Evolutionary conservation across 2,113 vertebrate species (phyloP).

Genomic region (Alces alces): DNA sequence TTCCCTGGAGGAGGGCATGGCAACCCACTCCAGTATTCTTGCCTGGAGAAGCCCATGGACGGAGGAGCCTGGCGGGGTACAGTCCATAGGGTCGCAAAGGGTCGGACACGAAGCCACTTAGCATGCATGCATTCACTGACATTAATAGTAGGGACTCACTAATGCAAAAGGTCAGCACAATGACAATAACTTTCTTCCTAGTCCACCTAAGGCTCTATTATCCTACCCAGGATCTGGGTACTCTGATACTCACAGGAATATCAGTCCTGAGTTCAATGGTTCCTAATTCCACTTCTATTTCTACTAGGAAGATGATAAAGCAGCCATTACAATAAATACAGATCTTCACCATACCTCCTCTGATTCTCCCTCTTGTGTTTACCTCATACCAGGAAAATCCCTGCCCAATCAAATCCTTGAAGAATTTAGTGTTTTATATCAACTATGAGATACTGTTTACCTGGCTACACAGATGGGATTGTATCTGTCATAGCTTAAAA

Average conservation of each 20-base stretch:
- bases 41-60: neutral
- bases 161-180: neutral
- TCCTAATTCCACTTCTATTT: neutral
- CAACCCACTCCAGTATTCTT: neutral
- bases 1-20: neutral
- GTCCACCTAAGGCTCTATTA: neutral
- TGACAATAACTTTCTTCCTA: neutral
- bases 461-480: neutral
- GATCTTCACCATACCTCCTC: neutral
- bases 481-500: neutral
- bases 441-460: neutral
- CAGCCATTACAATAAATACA: neutral
- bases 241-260: neutral
- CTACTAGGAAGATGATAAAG: neutral
- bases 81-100: neutral
- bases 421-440: neutral
- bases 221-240: neutral
- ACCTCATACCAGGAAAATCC: neutral
- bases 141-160: neutral
- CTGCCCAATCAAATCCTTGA: neutral
- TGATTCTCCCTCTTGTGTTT: neutral
- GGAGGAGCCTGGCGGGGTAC: neutral
- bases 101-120: neutral
- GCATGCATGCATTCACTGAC: neutral
- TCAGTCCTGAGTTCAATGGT: neutral